Evolutionary conservation across 2,797 vertebrate genomes (phyloP).

Genomic region (Cyclura pinguis): DNA sequence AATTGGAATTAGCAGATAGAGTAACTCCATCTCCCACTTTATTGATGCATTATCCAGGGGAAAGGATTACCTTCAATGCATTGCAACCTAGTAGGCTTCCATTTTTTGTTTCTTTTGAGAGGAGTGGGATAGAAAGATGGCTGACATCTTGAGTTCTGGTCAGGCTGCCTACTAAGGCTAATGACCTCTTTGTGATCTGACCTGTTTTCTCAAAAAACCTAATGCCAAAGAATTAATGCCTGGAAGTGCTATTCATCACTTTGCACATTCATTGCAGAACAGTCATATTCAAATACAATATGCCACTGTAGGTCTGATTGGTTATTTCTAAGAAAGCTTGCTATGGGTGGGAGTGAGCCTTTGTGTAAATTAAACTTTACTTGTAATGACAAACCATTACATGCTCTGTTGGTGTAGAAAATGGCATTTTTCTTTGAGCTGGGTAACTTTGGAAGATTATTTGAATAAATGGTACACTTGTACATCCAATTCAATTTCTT

Average conservation of each 20-base stretch:
- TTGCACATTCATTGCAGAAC: neutral
- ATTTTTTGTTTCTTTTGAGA: no score
- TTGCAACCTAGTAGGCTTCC: no score
- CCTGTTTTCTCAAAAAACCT: no score
- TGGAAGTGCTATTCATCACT: neutral
- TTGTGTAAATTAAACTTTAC: slow-evolving; percentile 73
- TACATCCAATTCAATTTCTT: slow-evolving; percentile 70
- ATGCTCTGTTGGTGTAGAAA: slow-evolving; percentile 83
- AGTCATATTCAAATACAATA: neutral
- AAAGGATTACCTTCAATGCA: no score
- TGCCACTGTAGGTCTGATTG: slow-evolving; percentile 3
- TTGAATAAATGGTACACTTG: slow-evolving; percentile 71
- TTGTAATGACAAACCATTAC: slow-evolving; percentile 76
- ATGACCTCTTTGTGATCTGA: no score
- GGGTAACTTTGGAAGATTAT: slow-evolving; percentile 74
- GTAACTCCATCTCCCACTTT: neutral
- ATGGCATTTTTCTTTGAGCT: slow-evolving; percentile 77
- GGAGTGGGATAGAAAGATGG: no score
- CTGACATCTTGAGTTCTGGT: no score
- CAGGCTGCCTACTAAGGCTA: no score
- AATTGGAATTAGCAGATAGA: neutral
- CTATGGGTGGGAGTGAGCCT: slow-evolving; percentile 58
- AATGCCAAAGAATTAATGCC: neutral
- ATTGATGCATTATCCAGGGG: neutral
- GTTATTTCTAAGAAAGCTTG: slow-evolving; percentile 37